These are phyloP conservation scores for Potamarius usumacintae DNA, from an alignment of 2,113 vertebrate genomes.

Conservation along the genomic window DNA sequence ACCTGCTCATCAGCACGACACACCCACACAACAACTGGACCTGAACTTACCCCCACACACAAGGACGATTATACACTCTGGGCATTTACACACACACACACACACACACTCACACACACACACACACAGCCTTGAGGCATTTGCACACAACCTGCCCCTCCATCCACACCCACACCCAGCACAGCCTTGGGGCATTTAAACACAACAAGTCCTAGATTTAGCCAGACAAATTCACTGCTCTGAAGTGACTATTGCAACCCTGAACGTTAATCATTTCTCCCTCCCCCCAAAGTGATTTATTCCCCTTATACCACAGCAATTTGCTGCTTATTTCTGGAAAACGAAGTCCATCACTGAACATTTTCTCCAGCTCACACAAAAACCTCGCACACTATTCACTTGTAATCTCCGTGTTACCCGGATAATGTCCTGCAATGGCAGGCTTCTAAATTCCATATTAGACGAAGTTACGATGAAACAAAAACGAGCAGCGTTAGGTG, in stretches of 20 bases:
- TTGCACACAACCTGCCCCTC: not conserved
- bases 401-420: too few species aligned
- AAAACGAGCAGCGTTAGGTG: too few species aligned
- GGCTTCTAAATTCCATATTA: too few species aligned
- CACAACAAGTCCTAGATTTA: not conserved
- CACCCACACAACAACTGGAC: not conserved
- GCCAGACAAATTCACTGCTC: not conserved
- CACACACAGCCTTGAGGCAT: constrained; percentile 25
- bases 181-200: not conserved
- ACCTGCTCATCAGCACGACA: not conserved
- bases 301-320: too few species aligned
- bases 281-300: not conserved
- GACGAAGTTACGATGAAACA: too few species aligned
- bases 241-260: not conserved
- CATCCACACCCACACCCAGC: not conserved
- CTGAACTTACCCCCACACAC: constrained; percentile 6
- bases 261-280: not conserved
- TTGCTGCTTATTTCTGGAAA: not conserved
- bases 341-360: too few species aligned
- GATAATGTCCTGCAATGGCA: too few species aligned
- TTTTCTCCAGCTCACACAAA: too few species aligned
- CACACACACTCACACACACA: not conserved
- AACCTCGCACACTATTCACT: too few species aligned
- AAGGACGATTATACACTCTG: constrained; percentile 34
- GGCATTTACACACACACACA: constrained; percentile 12